Evolutionary conservation across 2,797 vertebrate genomes (phyloP).

Genomic region (Eulemur albifrons): DNA sequence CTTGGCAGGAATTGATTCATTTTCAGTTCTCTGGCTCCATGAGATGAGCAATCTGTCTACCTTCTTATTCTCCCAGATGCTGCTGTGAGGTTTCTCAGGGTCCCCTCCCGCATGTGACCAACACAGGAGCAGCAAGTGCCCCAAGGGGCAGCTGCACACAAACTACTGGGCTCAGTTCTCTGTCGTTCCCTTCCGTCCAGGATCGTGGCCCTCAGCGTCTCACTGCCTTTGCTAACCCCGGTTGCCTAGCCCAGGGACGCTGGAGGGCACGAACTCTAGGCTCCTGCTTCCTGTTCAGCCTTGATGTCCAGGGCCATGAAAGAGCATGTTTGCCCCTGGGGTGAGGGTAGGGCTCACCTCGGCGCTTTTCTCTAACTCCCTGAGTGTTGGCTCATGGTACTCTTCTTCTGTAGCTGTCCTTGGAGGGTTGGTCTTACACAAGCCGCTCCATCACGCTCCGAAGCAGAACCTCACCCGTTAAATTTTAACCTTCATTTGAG

Average conservation of each 20-base stretch:
- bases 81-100: neutral
- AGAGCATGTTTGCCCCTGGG: neutral
- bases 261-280: neutral
- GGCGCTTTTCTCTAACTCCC: neutral
- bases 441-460: neutral
- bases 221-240: neutral
- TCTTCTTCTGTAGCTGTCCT: neutral
- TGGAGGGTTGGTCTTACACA: neutral
- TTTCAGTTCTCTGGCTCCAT: neutral
- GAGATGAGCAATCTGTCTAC: neutral
- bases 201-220: neutral
- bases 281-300: neutral
- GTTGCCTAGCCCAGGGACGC: neutral
- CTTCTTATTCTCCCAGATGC: neutral
- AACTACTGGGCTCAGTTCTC: neutral
- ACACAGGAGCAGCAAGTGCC: neutral
- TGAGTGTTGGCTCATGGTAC: neutral
- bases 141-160: neutral
- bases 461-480: neutral
- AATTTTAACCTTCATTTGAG: neutral
- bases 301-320: too few relatives aligned
- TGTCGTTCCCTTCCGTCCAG: neutral
- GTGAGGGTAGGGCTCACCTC: neutral
- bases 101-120: neutral
- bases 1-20: neutral